These are phyloP conservation scores for Sandelia bainsii DNA, from an alignment of 2,797 vertebrate species.

Conservation along the genomic window DNA sequence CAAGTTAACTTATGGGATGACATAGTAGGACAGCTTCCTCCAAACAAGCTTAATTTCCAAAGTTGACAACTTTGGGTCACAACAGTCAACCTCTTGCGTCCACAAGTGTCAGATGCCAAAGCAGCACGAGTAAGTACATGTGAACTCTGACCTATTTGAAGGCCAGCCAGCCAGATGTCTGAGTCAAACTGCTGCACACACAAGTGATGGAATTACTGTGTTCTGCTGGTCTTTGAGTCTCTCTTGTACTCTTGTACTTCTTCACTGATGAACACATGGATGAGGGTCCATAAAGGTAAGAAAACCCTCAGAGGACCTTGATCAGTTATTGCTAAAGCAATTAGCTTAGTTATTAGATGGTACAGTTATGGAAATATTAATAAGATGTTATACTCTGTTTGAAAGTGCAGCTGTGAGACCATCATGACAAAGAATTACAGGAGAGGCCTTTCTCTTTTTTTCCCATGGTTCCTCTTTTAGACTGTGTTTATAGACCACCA, in stretches of 20 bases:
- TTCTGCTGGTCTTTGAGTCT: conserved; percentile 44
- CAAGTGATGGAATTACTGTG: conserved; percentile 55
- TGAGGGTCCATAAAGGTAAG: conserved; percentile 47
- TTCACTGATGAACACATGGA: conserved; percentile 46
- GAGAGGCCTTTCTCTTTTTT: conserved; percentile 16
- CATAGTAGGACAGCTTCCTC: conserved; percentile 45
- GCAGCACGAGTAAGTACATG: conserved; percentile 60
- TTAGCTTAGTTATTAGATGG: conserved; percentile 49
- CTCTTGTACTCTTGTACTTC: conserved; percentile 6
- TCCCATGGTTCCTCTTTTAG: conserved; percentile 16
- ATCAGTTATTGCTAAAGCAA: conserved; percentile 53
- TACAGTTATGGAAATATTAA: conserved; percentile 36
- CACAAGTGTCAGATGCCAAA: conserved; percentile 38
- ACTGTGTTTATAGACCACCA: conserved; percentile 45
- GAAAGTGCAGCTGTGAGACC: conserved; percentile 17
- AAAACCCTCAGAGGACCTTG: conserved; percentile 37
- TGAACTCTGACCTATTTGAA: conserved; percentile 61
- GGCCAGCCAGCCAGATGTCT: conserved; percentile 59
- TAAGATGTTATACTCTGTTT: conserved; percentile 16
- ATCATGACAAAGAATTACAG: conserved; percentile 19
- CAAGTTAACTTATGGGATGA: conserved; percentile 60
- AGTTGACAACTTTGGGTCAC: conserved; percentile 54
- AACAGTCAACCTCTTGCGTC: conserved; percentile 50
- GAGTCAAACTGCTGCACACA: conserved; percentile 46
- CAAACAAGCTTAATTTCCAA: conserved; percentile 58